Base-by-base conservation (phyloP, 1,140 invertebrate species). In the Lepeophtheirus salmonis region DNA sequence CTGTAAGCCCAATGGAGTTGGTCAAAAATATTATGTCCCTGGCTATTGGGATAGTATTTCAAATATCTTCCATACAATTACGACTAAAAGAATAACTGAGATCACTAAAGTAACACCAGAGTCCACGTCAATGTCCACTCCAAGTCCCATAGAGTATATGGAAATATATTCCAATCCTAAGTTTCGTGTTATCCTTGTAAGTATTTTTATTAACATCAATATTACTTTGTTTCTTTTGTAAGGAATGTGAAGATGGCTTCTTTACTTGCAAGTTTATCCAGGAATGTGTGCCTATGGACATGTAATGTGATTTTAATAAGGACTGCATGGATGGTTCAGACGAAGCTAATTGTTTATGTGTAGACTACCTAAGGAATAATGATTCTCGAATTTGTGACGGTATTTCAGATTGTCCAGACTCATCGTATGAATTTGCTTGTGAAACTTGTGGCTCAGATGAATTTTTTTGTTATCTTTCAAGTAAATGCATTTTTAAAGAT, bases 311-410 rank as follows among this genome's bases (percentile, higher is more conserved):
- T 66, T 78, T 80, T 67, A 69, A 84, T 2, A 72, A 80, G 4
- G 84, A 88, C 66, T 88, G 84, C 66, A 66, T 73, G 1, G 77
- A 77, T 61, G 80, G 80, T 0, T 80, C 80, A 62, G 84, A 87
- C 66, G 84, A 86, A 69, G 70, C 71, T 3, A 76, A 79, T 50
- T 86, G 84, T 67, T 78, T 78, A 6, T 88, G 85, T 67, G 82
- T 81, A 2, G 83, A 24, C 2, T 57, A 26, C 55, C 20, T 57
- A 1, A 18, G 20, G 23, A 13, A 12, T 2, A 26, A 26, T 14
- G 26, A 50, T 48, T 13, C 23, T 13, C 22, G 26, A 16, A 30
- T 30, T 21, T 57, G 55, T 18, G 55, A 57, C 26, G 55, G 55
- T 3, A 24, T 23, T 41, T 25, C 26, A 23, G 55, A 57, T 48